A percentile compares a stretch with the other conserved stretches of the same genome.
These are phyloP conservation scores for Rhagonycha lutea DNA, from an alignment of 2,888 invertebrate species.

Conservation along the genomic window DNA sequence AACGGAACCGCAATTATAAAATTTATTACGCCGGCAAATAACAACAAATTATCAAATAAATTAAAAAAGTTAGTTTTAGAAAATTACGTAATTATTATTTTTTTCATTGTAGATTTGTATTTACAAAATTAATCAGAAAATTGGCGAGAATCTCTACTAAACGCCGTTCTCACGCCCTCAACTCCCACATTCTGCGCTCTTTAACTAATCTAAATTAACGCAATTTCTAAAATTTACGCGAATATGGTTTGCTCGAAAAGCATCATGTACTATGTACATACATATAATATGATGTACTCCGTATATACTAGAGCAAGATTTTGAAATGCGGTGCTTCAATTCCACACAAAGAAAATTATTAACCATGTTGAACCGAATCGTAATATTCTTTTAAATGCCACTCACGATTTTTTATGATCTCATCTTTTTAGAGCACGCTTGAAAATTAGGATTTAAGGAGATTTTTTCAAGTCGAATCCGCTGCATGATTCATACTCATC, in stretches of 20 bases:
- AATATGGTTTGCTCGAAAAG: constrained; percentile 30
- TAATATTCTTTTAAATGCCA: constrained; percentile 17
- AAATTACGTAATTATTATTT: not conserved
- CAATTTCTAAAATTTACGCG: constrained; percentile 39
- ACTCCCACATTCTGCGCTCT: constrained; percentile 28
- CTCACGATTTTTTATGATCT: constrained; percentile 28
- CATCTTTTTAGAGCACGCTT: constrained; percentile 27
- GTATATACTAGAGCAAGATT: not conserved
- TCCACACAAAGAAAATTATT: not conserved
- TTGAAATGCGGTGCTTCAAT: not conserved
- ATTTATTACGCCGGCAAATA: not conserved
- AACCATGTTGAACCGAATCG: not conserved
- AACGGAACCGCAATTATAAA: not conserved
- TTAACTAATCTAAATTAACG: constrained; percentile 39
- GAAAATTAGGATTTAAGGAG: constrained; percentile 28
- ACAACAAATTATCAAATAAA: not conserved
- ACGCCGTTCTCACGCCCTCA: constrained; percentile 40
- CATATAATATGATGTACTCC: too few species aligned
- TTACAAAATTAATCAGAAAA: constrained; percentile 21
- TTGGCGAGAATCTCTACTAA: constrained; percentile 35
- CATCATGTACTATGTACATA: not conserved
- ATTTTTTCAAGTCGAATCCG: constrained; percentile 24
- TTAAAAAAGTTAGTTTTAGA: not conserved
- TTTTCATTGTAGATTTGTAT: constrained; percentile 17
- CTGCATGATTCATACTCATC: constrained; percentile 17